These are phyloP conservation scores for Synaphobranchus kaupii DNA, from an alignment of 2,797 vertebrate genomes.

Conservation along the genomic window DNA sequence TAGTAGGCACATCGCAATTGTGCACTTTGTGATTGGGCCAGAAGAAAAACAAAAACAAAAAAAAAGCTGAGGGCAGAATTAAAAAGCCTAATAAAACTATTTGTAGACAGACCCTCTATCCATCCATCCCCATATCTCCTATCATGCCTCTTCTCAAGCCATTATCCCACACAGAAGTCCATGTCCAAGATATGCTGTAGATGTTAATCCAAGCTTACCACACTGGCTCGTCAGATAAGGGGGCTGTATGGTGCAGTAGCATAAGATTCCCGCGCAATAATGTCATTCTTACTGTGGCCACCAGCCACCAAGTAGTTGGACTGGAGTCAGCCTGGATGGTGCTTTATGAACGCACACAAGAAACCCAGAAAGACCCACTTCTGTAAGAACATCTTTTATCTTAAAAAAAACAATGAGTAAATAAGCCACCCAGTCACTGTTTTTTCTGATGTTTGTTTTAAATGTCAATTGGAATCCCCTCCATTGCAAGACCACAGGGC, in stretches of 20 bases:
- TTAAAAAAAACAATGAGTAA: constrained; percentile 71
- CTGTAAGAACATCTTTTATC: constrained; percentile 72
- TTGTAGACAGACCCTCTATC: constrained; percentile 42
- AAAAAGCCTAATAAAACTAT: constrained; percentile 38
- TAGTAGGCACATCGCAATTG: constrained; percentile 56
- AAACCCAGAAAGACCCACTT: constrained; percentile 65
- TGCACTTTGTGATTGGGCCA: constrained; percentile 56
- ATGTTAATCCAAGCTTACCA: constrained; percentile 80
- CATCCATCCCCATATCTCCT: constrained; percentile 55
- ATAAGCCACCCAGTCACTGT: constrained; percentile 74
- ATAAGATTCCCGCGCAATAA: constrained; percentile 68
- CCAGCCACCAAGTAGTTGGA: constrained; percentile 69
- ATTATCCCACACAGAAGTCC: constrained; percentile 69
- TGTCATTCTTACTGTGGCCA: constrained; percentile 70
- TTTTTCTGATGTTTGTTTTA: constrained; percentile 62
- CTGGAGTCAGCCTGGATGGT: constrained; percentile 58
- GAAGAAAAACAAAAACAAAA: constrained; percentile 42
- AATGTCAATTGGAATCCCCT: constrained; percentile 73
- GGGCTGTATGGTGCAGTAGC: constrained; percentile 49
- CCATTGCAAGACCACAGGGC: constrained; percentile 66
- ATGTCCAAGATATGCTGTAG: constrained; percentile 76
- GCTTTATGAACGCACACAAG: constrained; percentile 62
- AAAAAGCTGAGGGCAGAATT: constrained; percentile 33
- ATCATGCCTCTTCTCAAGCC: constrained; percentile 48
- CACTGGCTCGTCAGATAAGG: constrained; percentile 76